A percentile compares a stretch with the other conserved stretches of the same genome.
Evolutionary conservation across 2,888 invertebrate genomes (phyloP).

Genomic region (Noctua pronuba): DNA sequence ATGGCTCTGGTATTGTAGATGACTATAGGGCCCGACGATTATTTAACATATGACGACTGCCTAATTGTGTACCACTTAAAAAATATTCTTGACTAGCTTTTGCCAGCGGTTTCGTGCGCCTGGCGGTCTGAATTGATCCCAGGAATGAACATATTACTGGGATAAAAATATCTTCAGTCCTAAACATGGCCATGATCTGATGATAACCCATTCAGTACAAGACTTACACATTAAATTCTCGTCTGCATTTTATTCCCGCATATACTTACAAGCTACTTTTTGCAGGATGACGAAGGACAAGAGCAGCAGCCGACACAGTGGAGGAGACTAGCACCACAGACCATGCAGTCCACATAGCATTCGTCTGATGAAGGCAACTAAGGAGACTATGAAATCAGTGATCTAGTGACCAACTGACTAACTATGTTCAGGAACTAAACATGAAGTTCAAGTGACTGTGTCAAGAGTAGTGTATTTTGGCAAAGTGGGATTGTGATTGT

Average conservation of each 20-base stretch:
- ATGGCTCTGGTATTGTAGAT: background rate
- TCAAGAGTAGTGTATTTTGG: slow-evolving; percentile 10
- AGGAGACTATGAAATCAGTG: slow-evolving; percentile 25
- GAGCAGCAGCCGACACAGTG: slow-evolving; percentile 81
- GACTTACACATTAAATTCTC: background rate
- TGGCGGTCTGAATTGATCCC: background rate
- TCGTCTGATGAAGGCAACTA: slow-evolving; percentile 41
- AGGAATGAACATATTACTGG: background rate
- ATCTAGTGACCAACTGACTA: slow-evolving; percentile 30
- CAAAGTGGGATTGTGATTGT: slow-evolving; percentile 1
- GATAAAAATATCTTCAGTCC: background rate
- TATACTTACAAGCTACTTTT: background rate
- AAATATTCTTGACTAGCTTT: background rate
- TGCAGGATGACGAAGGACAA: slow-evolving; percentile 82
- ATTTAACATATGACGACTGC: background rate
- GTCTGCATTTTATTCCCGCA: background rate
- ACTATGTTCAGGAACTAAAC: background rate
- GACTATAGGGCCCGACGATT: background rate
- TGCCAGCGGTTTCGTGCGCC: background rate
- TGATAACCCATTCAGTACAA: background rate
- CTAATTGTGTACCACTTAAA: background rate
- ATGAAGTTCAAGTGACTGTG: slow-evolving; percentile 36
- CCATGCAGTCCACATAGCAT: slow-evolving; percentile 83
- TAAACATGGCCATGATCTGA: background rate
- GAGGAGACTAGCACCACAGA: slow-evolving; percentile 85